A percentile compares a stretch with the other conserved stretches of the same genome.
phyloP scores from a whole-genome alignment of 2,113 vertebrate genomes.

The Mastomys natalensis region DNA sequence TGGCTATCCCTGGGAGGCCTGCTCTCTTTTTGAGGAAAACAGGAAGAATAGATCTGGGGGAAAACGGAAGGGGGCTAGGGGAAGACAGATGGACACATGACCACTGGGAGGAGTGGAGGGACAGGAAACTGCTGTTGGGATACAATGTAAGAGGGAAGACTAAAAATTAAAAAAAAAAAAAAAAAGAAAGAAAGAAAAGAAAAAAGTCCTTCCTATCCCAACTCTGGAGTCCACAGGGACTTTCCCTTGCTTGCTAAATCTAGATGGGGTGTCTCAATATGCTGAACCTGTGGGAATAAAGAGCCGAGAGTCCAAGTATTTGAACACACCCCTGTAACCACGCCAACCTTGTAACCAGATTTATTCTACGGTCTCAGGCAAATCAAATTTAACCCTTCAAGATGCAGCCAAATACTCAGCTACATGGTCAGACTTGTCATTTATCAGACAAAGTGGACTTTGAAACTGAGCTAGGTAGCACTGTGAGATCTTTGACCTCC shows the following conservation, averaged over 20 bases:
- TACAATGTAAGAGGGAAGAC: not conserved
- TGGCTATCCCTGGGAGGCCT: not conserved
- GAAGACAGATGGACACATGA: too few species aligned
- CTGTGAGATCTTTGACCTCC: conserved; percentile 15
- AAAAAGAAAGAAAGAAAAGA: too few species aligned
- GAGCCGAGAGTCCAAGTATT: not conserved
- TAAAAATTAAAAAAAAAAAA: not conserved
- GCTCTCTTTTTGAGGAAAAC: not conserved
- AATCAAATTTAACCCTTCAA: not conserved
- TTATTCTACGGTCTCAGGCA: not conserved
- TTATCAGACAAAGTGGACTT: conserved; percentile 51
- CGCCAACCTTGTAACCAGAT: not conserved
- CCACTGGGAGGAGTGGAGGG: not conserved
- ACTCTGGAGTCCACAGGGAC: not conserved
- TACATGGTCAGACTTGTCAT: not conserved
- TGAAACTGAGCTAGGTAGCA: not conserved
- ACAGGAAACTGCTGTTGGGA: not conserved
- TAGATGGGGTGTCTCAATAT: not conserved
- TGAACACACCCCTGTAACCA: not conserved
- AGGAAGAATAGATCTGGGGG: not conserved
- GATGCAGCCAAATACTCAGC: not conserved
- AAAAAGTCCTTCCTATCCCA: not conserved
- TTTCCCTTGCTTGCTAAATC: conserved; percentile 18
- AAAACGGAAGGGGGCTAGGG: not conserved
- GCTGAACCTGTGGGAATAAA: too few species aligned